Conservation (phyloP, 2,797 vertebrate genomes). For the Hylomyscus alleni region DNA sequence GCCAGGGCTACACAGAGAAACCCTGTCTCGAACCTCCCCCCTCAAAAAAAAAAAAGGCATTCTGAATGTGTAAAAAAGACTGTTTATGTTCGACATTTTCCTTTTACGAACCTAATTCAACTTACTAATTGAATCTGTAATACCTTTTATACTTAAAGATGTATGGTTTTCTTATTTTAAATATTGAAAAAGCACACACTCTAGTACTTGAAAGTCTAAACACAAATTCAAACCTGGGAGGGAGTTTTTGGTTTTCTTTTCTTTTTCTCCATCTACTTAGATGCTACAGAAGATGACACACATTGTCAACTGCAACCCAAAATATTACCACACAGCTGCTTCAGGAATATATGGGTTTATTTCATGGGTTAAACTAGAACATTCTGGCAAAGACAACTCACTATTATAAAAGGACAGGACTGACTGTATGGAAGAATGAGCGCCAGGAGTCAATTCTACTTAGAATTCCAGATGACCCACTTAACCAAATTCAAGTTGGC, state of each 20-base stretch:
- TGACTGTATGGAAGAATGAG: neutral
- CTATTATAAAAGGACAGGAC: neutral
- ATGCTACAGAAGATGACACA: neutral
- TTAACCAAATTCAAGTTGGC: neutral
- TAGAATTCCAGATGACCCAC: neutral
- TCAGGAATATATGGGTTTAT: neutral
- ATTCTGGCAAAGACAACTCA: neutral
- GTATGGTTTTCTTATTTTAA: neutral
- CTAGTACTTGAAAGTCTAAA: neutral
- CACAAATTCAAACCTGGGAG: neutral
- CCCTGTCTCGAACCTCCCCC: too few species aligned
- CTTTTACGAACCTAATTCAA: constrained; percentile 18
- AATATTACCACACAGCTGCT: neutral
- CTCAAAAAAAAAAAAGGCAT: neutral
- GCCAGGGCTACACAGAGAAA: too few species aligned
- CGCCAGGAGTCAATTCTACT: neutral
- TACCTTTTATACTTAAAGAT: neutral
- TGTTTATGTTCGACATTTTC: neutral
- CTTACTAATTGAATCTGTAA: neutral
- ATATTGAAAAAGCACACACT: neutral
- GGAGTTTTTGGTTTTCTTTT: neutral
- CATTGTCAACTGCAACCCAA: neutral
- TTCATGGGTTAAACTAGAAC: neutral
- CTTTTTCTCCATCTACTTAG: neutral
- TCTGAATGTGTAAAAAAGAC: neutral